Evolutionary conservation across 2,888 invertebrate species (phyloP).

Genomic region (Lasioglossum morio): DNA sequence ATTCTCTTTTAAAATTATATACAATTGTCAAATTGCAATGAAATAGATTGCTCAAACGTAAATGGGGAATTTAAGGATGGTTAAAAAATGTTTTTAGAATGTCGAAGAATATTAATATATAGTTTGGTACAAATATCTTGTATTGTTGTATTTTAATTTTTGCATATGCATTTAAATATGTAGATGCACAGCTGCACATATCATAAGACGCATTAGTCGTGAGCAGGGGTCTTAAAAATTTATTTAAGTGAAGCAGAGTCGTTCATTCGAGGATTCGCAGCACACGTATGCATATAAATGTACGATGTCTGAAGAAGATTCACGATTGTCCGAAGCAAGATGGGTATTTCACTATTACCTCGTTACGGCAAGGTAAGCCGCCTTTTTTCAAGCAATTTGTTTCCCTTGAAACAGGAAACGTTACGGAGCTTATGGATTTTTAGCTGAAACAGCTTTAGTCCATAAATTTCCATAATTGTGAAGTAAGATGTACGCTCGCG

Average conservation of each 20-base stretch:
- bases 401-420: constrained; percentile 1
- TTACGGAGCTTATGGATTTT: constrained; percentile 16
- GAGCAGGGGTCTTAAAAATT: not conserved
- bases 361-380: not conserved
- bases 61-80: not conserved
- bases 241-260: not conserved
- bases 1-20: not conserved
- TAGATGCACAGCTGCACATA: too few species aligned
- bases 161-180: not conserved
- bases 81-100: not conserved
- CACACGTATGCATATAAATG: not conserved
- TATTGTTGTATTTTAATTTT: not conserved
- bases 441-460: constrained; percentile 9
- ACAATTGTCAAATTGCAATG: not conserved
- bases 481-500: constrained; percentile 16
- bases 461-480: constrained; percentile 33
- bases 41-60: not conserved
- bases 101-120: not conserved
- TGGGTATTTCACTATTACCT: constrained; percentile 9
- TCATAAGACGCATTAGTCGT: not conserved
- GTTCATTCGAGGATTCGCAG: not conserved
- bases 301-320: not conserved
- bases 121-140: not conserved
- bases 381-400: not conserved
- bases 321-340: not conserved